phyloP scores from a whole-genome alignment of 92 coral and sea anemone genomes.

The Anthopleura xanthogrammica region DNA sequence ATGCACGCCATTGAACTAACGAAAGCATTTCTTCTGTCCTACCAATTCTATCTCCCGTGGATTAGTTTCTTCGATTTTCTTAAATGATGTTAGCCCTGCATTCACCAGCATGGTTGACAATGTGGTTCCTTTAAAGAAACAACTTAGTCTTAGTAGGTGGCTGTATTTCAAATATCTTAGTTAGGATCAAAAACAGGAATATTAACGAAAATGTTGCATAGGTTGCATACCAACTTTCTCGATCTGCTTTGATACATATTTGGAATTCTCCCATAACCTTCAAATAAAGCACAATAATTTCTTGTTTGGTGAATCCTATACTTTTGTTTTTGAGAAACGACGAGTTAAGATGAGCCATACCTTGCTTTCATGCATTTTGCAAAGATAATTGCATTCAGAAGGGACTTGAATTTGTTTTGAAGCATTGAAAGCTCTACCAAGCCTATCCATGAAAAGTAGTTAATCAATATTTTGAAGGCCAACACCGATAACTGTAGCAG shows the following conservation, averaged over 20 bases:
- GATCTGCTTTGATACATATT: conserved; percentile 86
- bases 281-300: background rate
- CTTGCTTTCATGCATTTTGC: conserved; percentile 91
- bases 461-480: too few relatives aligned
- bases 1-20: too few relatives aligned
- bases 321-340: background rate
- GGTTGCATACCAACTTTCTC: conserved; percentile 89
- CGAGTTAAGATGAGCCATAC: conserved; percentile 26
- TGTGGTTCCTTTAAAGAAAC: conserved; percentile 61
- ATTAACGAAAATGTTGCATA: conserved; percentile 15
- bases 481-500: background rate
- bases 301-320: background rate
- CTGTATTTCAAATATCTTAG: background rate
- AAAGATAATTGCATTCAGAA: conserved; percentile 79
- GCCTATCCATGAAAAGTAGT: conserved; percentile 40
- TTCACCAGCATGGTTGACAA: conserved; percentile 93
- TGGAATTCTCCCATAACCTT: conserved; percentile 97
- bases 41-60: conserved; percentile 98
- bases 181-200: too few relatives aligned
- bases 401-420: conserved; percentile 54
- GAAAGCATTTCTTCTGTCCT: background rate
- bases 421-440: conserved; percentile 84
- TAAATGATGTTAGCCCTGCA: conserved; percentile 89
- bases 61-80: conserved; percentile 91
- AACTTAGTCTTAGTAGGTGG: background rate